Evolutionary conservation across 2,797 vertebrate species (phyloP).

Genomic region (Yasuhikotakia modesta): DNA sequence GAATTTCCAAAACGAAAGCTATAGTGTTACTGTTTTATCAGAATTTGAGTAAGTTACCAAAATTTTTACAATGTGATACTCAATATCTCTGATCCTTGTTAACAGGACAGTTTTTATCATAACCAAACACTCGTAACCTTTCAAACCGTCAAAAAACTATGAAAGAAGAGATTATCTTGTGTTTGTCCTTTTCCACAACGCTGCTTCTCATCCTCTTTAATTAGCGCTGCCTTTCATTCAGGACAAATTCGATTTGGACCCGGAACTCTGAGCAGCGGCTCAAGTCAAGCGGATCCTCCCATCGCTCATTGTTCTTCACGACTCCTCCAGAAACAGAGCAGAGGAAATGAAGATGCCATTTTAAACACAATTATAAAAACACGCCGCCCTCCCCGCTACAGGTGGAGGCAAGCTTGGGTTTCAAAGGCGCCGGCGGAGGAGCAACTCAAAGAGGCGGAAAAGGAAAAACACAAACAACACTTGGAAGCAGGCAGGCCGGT

Average conservation of each 20-base stretch:
- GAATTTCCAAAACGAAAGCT: conserved; percentile 28
- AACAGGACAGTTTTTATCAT: conserved; percentile 39
- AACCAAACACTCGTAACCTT: conserved; percentile 45
- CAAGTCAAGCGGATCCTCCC: conserved; percentile 51
- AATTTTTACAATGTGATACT: conserved; percentile 22
- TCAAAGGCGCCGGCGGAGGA: conserved; percentile 67
- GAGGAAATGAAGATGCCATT: conserved; percentile 72
- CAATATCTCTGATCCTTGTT: conserved; percentile 43
- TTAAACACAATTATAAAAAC: conserved; percentile 65
- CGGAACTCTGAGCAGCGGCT: conserved; percentile 18
- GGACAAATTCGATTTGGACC: conserved; percentile 39
- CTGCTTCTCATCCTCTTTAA: conserved; percentile 43
- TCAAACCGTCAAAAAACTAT: conserved; percentile 30
- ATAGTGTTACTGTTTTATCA: too few relatives aligned
- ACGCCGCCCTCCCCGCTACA: conserved; percentile 52
- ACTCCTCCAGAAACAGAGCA: conserved; percentile 62
- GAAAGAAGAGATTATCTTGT: conserved; percentile 33
- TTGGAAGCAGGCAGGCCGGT: conserved; percentile 59
- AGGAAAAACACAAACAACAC: conserved; percentile 68
- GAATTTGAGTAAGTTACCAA: conserved; percentile 37
- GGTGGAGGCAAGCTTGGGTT: conserved; percentile 70
- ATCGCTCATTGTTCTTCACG: conserved; percentile 47
- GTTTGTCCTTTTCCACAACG: conserved; percentile 25
- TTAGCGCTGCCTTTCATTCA: conserved; percentile 37
- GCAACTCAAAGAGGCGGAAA: conserved; percentile 64